Evolutionary conservation across 2,113 vertebrate species (phyloP).

Genomic region (Salvelinus fontinalis): DNA sequence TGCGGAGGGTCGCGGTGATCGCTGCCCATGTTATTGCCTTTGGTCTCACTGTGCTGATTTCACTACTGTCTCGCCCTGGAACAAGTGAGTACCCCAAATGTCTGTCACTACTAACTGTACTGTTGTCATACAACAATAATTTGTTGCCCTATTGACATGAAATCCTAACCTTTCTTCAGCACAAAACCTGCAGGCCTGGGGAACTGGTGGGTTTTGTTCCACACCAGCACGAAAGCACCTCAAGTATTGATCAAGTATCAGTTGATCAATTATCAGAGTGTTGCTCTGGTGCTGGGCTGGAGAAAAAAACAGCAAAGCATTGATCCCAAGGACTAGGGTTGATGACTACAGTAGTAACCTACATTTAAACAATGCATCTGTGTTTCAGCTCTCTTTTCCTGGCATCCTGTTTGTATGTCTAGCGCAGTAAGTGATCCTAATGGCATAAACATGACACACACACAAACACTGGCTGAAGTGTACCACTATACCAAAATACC

Average conservation of each 20-base stretch:
- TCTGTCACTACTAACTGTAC: background rate
- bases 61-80: slow-evolving; percentile 81
- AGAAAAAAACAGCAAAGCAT: background rate
- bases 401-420: slow-evolving; percentile 88
- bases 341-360: too few species aligned
- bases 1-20: slow-evolving; percentile 73
- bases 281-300: too few species aligned
- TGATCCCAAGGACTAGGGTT: background rate
- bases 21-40: slow-evolving; percentile 76
- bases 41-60: slow-evolving; percentile 74
- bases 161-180: too few species aligned
- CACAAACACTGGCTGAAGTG: too few species aligned
- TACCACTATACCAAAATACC: too few species aligned
- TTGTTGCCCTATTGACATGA: too few species aligned
- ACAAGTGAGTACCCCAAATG: slow-evolving; percentile 77
- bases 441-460: slow-evolving; percentile 27
- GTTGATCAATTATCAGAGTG: too few species aligned
- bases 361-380: slow-evolving; percentile 10
- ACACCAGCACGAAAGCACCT: background rate
- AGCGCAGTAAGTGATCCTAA: slow-evolving; percentile 78
- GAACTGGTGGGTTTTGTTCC: background rate
- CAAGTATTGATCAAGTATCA: too few species aligned
- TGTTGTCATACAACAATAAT: too few species aligned
- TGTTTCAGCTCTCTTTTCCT: slow-evolving; percentile 84
- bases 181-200: background rate